phyloP scores from a whole-genome alignment of 2,797 vertebrate genomes.

The Siniperca scherzeri region DNA sequence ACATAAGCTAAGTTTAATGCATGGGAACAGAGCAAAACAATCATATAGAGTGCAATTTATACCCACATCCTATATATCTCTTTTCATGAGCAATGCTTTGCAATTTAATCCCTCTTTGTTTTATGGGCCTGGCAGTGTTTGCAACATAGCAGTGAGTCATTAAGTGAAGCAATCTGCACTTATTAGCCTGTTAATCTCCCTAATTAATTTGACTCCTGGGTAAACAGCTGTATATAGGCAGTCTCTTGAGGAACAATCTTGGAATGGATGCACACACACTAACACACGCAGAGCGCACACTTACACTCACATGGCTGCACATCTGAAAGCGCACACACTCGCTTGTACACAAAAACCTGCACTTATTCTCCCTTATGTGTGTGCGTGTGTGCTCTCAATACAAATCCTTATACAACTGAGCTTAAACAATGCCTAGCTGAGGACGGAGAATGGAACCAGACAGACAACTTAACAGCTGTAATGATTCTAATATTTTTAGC shows the following conservation, averaged over 20 bases:
- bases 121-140: slow-evolving; percentile 33
- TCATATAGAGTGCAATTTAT: neutral
- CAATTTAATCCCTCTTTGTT: slow-evolving; percentile 41
- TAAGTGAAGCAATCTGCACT: slow-evolving; percentile 61
- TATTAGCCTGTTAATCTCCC: slow-evolving; percentile 70
- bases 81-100: slow-evolving; percentile 47
- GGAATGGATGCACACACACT: slow-evolving; percentile 21
- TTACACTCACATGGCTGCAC: neutral
- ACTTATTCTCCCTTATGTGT: neutral
- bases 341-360: neutral
- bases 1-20: neutral
- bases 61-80: slow-evolving; percentile 23
- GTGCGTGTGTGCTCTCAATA: neutral
- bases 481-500: neutral
- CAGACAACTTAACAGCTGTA: neutral
- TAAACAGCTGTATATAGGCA: slow-evolving; percentile 52
- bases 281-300: neutral
- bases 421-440: neutral
- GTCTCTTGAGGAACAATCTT: slow-evolving; percentile 31
- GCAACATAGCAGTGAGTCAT: slow-evolving; percentile 45
- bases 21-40: slow-evolving; percentile 13
- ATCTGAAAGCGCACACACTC: neutral
- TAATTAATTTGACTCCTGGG: slow-evolving; percentile 69
- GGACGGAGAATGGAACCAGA: neutral
- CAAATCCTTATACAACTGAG: neutral